Evolutionary conservation across 2,797 vertebrate species (phyloP), one percentile per base, ranked within the genome.

Genomic region (Serranus cabrilla): DNA sequence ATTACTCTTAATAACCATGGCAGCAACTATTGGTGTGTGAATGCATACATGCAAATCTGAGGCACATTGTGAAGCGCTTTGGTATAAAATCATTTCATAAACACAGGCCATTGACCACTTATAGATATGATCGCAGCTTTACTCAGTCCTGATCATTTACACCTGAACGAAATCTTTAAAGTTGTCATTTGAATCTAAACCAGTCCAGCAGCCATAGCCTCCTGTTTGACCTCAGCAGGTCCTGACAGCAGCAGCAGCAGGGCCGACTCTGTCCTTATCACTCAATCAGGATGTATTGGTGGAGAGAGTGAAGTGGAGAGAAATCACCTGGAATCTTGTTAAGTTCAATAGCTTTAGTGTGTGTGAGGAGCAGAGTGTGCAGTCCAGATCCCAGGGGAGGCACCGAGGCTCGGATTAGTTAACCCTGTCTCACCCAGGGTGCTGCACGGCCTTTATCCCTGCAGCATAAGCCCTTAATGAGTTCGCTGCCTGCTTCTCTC

Each of bases 271-370:
- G 67, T 63, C 73, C 62, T 71, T 74, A 68, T 83, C 80, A 59
- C 58, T 83, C 71, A 47, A 64, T 74, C 60, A 17, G 71, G 57
- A 72, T 63, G 68, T 42, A 83, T 61, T 50, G 55, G 21, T 27
- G 56, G 81, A 67, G 79, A 90, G 84, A 80, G 84, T 73, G 66
- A 86, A 85, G 75, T 71, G 67, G 70, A 82, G 80, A 75, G 83
- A 81, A 89, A 92, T 91, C 89, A 86, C 85, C 88, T 87, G 85
- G 80, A 91, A 92, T 91, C 90, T 83, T 72, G 82, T 92, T 90
- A 89, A 87, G 65, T 79, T 82, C 83, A 80, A 67, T 52, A 76
- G 88, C 65, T 83, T 81, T 64, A 67, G 70, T 74, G 40, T 74
- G 77, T 70, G 82, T 46, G 56, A 37, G 25, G 58, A 71, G 87